Percentiles rank a stretch among this genome's conserved stretches.
Evolutionary conservation across 1,140 invertebrate genomes (phyloP).

Genomic region (Globodera ellingtonae): DNA sequence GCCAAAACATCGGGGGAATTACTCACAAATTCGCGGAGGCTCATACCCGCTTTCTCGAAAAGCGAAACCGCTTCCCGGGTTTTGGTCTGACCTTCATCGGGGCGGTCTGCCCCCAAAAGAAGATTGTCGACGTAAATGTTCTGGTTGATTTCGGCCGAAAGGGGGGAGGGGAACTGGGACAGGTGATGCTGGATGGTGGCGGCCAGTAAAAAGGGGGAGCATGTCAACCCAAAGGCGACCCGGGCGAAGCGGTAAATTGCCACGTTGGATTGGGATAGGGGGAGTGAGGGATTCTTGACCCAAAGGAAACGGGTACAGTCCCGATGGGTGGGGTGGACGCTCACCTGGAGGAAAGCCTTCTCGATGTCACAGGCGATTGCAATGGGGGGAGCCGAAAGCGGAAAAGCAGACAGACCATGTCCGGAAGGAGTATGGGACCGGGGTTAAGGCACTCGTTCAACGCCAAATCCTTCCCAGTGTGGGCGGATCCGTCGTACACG

Average conservation of each 20-base stretch:
- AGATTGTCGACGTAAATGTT: slow-evolving; percentile 8
- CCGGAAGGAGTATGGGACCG: neutral
- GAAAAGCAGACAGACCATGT: neutral
- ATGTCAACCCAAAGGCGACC: slow-evolving; percentile 12
- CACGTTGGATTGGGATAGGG: neutral
- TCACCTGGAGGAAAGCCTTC: slow-evolving; percentile 26
- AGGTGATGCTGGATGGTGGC: slow-evolving; percentile 3
- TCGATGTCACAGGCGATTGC: slow-evolving; percentile 3
- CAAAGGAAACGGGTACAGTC: slow-evolving; percentile 35
- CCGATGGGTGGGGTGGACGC: slow-evolving; percentile 16
- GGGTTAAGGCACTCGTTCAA: slow-evolving; percentile 10
- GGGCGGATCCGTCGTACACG: slow-evolving; percentile 18
- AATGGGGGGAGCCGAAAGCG: slow-evolving; percentile 16
- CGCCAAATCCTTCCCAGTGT: neutral
- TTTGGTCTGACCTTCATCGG: neutral
- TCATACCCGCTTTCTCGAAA: neutral
- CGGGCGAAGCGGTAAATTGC: slow-evolving; percentile 25
- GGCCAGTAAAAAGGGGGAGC: slow-evolving; percentile 10
- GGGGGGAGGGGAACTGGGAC: neutral
- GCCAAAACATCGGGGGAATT: neutral
- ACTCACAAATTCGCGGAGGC: neutral
- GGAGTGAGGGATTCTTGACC: slow-evolving; percentile 23
- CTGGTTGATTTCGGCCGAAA: neutral
- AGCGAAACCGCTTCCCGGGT: neutral
- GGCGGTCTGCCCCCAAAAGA: neutral